Base-by-base conservation (phyloP, 23 tunicate genomes). In the Styela clava region DNA sequence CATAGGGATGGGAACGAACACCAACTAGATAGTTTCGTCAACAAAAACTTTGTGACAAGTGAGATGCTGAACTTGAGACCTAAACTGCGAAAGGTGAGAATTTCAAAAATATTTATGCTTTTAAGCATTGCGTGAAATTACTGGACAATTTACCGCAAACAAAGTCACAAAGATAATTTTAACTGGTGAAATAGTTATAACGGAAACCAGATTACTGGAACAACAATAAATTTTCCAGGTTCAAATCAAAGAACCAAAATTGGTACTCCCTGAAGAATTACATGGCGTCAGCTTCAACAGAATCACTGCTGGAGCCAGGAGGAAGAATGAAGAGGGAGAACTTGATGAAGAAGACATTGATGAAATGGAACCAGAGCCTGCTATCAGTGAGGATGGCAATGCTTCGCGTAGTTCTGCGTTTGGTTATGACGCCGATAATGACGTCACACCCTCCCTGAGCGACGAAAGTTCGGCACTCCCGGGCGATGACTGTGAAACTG, bases 291-390 rank as follows among this genome's bases (percentile, higher is more conserved):
- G 83, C 56, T 85, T 84, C 33, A 77, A 81, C 22, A 84, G 90
- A 69, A 81, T 93, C 24, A 93, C 98, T 29, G 85, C 93, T 36
- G 98, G 98, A 3, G 97, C 79, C 2, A 83, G 83, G 26, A 30
- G 31, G 34, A 74, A 73, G 33, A 78, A 73, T 2, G 85, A 81
- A 9, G 83, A 33, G 20, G 65, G 34, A 32, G 88, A 63, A 29
- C 56, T 44, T 7, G 56, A 44, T 12, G 69, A 33, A 20, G 69
- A 33, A 20, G 62, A 34, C 28, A 63, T 34, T 7, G 83, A 79
- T 16, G 61, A 83, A 2, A 37, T 25, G 22, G 86, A 74, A 9
- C 86, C 81, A 31, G 79, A 62, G 33, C 29, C 52, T 20, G 64
- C 86, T 30, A 63, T 22, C 26, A 73, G 79, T 20, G 78, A 74